Base-by-base conservation (phyloP, 2,888 invertebrate genomes). In the Germaria angustata region DNA sequence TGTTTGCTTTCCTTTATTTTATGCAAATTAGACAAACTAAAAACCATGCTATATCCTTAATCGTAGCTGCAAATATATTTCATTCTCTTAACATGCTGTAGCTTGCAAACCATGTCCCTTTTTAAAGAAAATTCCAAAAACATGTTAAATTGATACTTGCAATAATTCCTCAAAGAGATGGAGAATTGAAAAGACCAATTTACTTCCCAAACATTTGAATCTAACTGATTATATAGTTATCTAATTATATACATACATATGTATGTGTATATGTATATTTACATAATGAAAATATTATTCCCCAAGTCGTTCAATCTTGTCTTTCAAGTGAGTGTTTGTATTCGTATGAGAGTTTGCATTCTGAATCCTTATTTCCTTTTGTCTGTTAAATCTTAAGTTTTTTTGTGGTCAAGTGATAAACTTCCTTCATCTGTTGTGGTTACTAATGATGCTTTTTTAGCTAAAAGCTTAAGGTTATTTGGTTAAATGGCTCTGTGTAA, bases 401-500 rank as follows among this genome's bases (percentile, higher is more conserved):
- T n/a, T 68, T 73, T 80, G 68, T 44, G 61, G 68, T 68, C 68
- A 73, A 80, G 32, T 61, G 73, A 46, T 80, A 61, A 63, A 68
- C 61, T 73, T 68, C 68, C 28, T 63, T 73, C 53, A 68, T 68
- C 68, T 72, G 34, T 51, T 69, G 55, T 65, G 44, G 44, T 15
- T 69, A 41, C 13, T 49, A 22, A 24, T 69, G 15, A 9, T 51
- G 49, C 2, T 44, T 13, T 69, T 55, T 69, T 63, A 34, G 46
- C 44, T 53, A 22, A n/a, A 49, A 63, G 20, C 44, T 61, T 63
- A 44, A 44, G 61, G 53, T 68, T 59, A 22, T 63, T 63, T 68
- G 41, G 17, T 53, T 69, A 13, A 53, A 36, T 49, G 28, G 57
- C 13, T 76, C 24, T 73, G 28, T 57, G 66, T 59, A 59, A 66